phyloP scores from a whole-genome alignment of 2,888 invertebrate genomes.

The Andrena camellia region DNA sequence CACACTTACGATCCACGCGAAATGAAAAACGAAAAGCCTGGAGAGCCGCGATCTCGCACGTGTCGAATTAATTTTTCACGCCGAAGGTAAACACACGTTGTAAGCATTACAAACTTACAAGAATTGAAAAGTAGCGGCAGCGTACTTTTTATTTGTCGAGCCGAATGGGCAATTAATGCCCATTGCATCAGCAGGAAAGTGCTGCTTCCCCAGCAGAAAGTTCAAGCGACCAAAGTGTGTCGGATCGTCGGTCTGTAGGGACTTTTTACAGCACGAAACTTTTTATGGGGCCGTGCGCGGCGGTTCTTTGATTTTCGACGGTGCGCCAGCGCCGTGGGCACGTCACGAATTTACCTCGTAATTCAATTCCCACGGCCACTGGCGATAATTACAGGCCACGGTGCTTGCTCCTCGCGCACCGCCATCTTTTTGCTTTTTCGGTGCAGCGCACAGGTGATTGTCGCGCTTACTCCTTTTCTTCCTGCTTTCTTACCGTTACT shows the following conservation, averaged over 20 bases:
- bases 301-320: constrained; percentile 64
- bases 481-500: constrained; percentile 64
- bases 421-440: constrained; percentile 65
- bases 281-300: constrained; percentile 20
- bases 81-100: background rate
- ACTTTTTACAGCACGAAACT: constrained; percentile 29
- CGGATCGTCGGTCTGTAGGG: constrained; percentile 40
- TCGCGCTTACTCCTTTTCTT: constrained; percentile 57
- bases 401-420: constrained; percentile 43
- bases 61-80: constrained; percentile 12
- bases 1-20: too few relatives aligned
- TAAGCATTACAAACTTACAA: background rate
- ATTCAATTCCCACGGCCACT: constrained; percentile 84
- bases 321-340: constrained; percentile 62
- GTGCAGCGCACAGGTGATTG: constrained; percentile 55
- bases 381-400: constrained; percentile 80
- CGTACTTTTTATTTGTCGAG: background rate
- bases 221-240: constrained; percentile 47
- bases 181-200: constrained; percentile 31
- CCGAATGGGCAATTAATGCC: constrained; percentile 5
- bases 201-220: constrained; percentile 7
- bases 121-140: constrained; percentile 23
- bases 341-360: constrained; percentile 80
- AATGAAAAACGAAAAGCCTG: too few relatives aligned
- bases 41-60: background rate